Percentiles rank a stretch among this genome's conserved stretches.
phyloP scores from a whole-genome alignment of 2,113 vertebrate species.

The Pholis gunnellus region DNA sequence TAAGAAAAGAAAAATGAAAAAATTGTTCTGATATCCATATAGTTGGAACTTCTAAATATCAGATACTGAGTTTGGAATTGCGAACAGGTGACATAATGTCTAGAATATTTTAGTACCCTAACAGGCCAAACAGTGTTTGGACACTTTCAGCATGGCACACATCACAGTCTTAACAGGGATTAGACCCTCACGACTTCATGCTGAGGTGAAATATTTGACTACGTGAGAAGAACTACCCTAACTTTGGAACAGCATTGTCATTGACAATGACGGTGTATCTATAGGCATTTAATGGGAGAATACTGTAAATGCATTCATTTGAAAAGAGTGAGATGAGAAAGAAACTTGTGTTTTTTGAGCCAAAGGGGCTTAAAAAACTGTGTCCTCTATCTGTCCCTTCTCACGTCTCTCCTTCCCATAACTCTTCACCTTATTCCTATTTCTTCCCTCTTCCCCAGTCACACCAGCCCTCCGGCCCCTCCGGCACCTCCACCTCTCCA shows the following conservation, averaged over 20 bases:
- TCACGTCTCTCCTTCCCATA: slow-evolving; percentile 17
- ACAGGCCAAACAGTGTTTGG: background rate
- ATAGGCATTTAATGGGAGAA: background rate
- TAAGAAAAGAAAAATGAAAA: background rate
- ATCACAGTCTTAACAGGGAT: background rate
- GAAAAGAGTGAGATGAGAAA: slow-evolving; percentile 6
- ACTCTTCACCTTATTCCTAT: slow-evolving; percentile 14
- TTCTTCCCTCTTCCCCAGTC: slow-evolving; percentile 36
- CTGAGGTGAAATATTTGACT: background rate
- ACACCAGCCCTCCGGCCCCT: slow-evolving; percentile 52
- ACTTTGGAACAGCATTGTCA: background rate
- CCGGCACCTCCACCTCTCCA: slow-evolving; percentile 47
- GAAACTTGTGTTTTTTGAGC: slow-evolving; percentile 27
- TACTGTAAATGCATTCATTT: background rate
- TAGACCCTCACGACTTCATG: background rate
- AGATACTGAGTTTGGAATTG: background rate
- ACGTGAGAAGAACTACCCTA: background rate
- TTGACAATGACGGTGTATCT: background rate
- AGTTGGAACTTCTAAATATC: background rate
- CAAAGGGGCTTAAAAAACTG: slow-evolving; percentile 27
- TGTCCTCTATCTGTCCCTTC: slow-evolving; percentile 13
- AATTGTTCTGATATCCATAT: background rate
- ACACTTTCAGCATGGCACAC: background rate
- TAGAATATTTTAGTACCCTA: background rate
- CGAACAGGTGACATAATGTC: background rate